Evolutionary conservation across 2,113 vertebrate species (phyloP).

Genomic region (Zingel zingel): DNA sequence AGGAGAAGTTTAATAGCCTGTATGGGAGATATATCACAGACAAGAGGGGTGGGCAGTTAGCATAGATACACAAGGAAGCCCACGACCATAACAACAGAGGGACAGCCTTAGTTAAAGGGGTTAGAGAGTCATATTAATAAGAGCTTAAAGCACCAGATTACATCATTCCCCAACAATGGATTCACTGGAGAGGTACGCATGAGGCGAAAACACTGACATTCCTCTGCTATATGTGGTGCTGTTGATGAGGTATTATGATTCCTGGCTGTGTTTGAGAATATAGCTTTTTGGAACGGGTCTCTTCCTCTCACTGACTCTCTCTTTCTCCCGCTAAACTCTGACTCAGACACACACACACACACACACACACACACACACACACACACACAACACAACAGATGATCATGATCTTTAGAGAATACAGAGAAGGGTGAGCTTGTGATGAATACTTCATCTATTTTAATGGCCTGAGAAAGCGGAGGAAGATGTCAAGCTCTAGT

Average conservation of each 20-base stretch:
- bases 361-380: conserved; percentile 12
- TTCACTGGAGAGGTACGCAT: conserved; percentile 68
- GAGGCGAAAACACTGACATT: conserved; percentile 68
- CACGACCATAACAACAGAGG: conserved; percentile 65
- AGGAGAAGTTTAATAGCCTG: conserved; percentile 82
- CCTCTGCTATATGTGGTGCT: conserved; percentile 65
- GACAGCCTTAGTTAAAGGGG: conserved; percentile 59
- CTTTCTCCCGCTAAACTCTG: neutral
- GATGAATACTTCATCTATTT: conserved; percentile 77
- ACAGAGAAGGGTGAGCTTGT: conserved; percentile 43
- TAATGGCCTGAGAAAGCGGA: conserved; percentile 78
- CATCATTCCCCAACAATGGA: conserved; percentile 79
- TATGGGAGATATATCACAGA: conserved; percentile 49
- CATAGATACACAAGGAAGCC: conserved; percentile 55
- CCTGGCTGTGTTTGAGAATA: conserved; percentile 62
- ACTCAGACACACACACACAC: conserved; percentile 29
- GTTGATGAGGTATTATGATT: conserved; percentile 68
- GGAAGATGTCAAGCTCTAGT: conserved; percentile 71
- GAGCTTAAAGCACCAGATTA: conserved; percentile 77
- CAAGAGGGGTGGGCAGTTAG: conserved; percentile 27
- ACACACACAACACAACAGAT: conserved; percentile 46
- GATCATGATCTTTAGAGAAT: conserved; percentile 51
- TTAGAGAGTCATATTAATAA: conserved; percentile 71
- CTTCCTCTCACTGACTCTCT: conserved; percentile 39
- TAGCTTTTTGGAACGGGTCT: conserved; percentile 52